A percentile compares a stretch with the other conserved stretches of the same genome.
Evolutionary conservation across 92 coral and sea anemone species (phyloP).

Genomic region (Phenganax marumi): DNA sequence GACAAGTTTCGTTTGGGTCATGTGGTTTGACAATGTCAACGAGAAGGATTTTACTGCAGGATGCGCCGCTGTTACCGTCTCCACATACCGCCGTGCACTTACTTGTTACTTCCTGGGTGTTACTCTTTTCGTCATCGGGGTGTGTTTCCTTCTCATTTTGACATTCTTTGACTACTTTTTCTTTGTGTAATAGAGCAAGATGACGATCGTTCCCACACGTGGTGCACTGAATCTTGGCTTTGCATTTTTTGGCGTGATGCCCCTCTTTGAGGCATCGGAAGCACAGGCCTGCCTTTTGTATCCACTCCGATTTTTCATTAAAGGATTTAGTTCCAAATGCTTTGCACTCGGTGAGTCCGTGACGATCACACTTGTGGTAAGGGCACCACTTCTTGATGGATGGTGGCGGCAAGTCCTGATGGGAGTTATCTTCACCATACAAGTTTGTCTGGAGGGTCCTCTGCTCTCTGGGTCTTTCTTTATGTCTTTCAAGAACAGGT

Average conservation of each 20-base stretch:
- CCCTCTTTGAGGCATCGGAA: constrained; percentile 38
- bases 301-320: constrained; percentile 55
- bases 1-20: constrained; percentile 20
- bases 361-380: constrained; percentile 46
- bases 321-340: constrained; percentile 51
- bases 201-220: constrained; percentile 14
- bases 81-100: not conserved
- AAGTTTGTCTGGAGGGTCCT: constrained; percentile 6
- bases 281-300: constrained; percentile 48
- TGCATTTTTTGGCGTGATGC: constrained; percentile 1
- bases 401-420: not conserved
- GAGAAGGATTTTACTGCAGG: constrained; percentile 58
- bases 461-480: not conserved
- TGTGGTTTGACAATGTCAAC: constrained; percentile 44
- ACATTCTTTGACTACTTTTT: not conserved
- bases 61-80: constrained; percentile 47
- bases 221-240: not conserved
- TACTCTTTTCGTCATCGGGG: not conserved
- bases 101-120: not conserved
- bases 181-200: constrained; percentile 19
- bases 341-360: constrained; percentile 53
- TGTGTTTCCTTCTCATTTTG: not conserved
- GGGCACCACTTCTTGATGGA: constrained; percentile 34
- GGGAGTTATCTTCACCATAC: not conserved
- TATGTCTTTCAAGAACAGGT: constrained; percentile 9